Evolutionary conservation across 2,797 vertebrate species (phyloP).

Genomic region (Harpagifer antarcticus): DNA sequence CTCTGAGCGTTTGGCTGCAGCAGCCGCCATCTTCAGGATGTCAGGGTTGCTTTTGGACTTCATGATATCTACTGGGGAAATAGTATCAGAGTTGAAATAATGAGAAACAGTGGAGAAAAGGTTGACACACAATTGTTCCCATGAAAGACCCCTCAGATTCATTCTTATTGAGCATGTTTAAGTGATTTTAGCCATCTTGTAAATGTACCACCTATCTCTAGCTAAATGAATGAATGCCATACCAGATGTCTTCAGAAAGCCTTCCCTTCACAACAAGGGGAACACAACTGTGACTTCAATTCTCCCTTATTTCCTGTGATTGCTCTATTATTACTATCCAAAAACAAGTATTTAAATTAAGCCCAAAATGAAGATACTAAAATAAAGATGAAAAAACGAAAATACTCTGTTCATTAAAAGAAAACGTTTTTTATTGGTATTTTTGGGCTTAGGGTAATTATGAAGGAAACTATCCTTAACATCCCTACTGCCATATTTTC

Average conservation of each 20-base stretch:
- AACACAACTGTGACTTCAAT: too few relatives aligned
- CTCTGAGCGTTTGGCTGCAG: constrained; percentile 87
- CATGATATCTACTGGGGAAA: constrained; percentile 84
- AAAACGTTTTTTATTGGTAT: too few relatives aligned
- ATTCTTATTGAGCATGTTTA: neutral
- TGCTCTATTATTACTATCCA: too few relatives aligned
- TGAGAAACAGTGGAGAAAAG: neutral
- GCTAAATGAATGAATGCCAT: too few relatives aligned
- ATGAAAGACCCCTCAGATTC: neutral
- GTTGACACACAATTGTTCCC: neutral
- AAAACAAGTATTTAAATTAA: too few relatives aligned
- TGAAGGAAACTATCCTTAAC: too few relatives aligned
- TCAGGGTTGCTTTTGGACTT: constrained; percentile 91
- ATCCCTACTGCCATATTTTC: too few relatives aligned
- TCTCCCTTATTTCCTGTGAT: too few relatives aligned
- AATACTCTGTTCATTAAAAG: too few relatives aligned
- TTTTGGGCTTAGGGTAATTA: too few relatives aligned
- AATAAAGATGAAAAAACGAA: too few relatives aligned
- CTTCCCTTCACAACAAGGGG: neutral
- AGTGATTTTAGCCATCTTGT: neutral
- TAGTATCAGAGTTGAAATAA: neutral
- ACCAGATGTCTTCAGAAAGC: neutral
- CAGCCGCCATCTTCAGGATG: constrained; percentile 89
- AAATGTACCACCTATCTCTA: neutral
- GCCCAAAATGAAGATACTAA: too few relatives aligned